phyloP scores from a whole-genome alignment of 2,888 invertebrate genomes.

The Empis stercorea region DNA sequence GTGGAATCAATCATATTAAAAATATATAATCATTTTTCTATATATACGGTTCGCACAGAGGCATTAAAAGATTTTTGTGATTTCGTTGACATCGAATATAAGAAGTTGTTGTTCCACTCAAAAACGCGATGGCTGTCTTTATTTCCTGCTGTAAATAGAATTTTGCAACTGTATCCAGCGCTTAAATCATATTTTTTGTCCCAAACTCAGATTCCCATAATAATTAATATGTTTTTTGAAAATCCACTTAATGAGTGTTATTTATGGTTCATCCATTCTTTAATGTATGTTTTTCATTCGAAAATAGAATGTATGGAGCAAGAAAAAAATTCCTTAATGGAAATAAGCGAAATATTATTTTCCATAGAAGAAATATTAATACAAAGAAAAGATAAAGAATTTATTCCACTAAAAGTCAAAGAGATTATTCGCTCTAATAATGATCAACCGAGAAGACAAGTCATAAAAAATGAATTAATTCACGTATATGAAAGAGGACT shows the following conservation, averaged over 20 bases:
- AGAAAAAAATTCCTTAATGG: background rate
- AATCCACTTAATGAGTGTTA: too few relatives aligned
- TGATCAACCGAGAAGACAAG: background rate
- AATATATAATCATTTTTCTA: conserved; percentile 4
- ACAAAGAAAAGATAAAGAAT: background rate
- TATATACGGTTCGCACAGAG: conserved; percentile 4
- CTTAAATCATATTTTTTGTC: background rate
- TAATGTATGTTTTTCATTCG: too few relatives aligned
- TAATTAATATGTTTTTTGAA: too few relatives aligned
- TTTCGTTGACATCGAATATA: conserved; percentile 2
- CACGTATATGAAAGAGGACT: background rate
- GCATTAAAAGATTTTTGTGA: conserved; percentile 2
- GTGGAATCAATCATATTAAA: conserved; percentile 1
- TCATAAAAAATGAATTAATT: background rate
- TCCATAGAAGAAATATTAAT: background rate
- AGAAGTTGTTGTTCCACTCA: background rate
- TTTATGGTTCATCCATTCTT: too few relatives aligned
- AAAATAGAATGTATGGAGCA: background rate
- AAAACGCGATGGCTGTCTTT: conserved; percentile 5
- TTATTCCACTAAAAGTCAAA: background rate
- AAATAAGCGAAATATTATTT: background rate
- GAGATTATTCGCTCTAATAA: background rate
- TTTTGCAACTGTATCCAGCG: background rate
- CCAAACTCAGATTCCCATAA: too few relatives aligned
- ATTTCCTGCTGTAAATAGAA: conserved; percentile 1